Base-by-base conservation (phyloP, 2,797 vertebrate species). In the Microcaecilia unicolor region DNA sequence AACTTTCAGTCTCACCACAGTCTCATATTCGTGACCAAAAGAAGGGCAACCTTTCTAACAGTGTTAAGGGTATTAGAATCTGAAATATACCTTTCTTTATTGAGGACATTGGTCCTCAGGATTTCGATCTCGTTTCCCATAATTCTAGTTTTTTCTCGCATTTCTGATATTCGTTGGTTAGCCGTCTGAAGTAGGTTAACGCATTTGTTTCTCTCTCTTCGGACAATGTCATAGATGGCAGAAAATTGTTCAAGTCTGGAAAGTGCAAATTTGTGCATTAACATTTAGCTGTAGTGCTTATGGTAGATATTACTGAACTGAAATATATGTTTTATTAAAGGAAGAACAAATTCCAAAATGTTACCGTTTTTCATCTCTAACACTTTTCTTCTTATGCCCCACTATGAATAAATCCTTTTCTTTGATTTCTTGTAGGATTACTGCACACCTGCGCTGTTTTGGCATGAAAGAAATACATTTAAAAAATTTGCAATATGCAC, bases 121-220 rank as follows among this genome's bases (percentile, higher is more conserved):
- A 86, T 88, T 61, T 90, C 81, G 6, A 59, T 61, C 58, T 91
- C 83, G 36, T 89, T 90, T 56, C 79, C 73, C 51, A 86, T 65
- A 37, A 88, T 68, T 55, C 80, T 82, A 18, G 81, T 40, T 28
- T 72, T 75, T 33, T 86, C 82, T 41, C 41, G 74, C 45, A 88
- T 63, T 64, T 91, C 87, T 8, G 58, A 61, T 28, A 70, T 64
- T 10, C 76, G 80, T 50, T 90, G 85, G 5, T 81, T 80, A 41
- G 85, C 76, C 23, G 58, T 61, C 22, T 80, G 61, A 55, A 87
- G 81, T 39, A 94, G 72, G 13, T 71, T 74, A 14, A 88, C 62
- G 34, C 77, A 86, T 57, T 89, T 96, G 17, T 84, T 84, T 57
- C 75, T 87, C 74, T 97, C 91, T 9, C 53, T 77, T 40, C 70